phyloP scores from a whole-genome alignment of 1,140 invertebrate genomes.

The Cherax quadricarinatus region DNA sequence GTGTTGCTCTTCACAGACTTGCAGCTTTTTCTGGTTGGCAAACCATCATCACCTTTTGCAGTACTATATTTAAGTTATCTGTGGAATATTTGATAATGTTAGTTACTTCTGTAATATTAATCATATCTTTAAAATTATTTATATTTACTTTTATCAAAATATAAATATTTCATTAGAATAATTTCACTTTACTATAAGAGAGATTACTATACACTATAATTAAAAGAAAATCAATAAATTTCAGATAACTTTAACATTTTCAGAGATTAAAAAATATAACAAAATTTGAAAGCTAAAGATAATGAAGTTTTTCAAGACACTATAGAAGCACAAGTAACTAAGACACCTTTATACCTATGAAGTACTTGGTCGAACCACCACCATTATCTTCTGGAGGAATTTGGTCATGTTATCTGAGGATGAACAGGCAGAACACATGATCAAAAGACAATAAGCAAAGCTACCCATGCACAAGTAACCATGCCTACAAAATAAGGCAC shows the following conservation, averaged over 20 bases:
- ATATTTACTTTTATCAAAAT: neutral
- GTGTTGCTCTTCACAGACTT: conserved; percentile 34
- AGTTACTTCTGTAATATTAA: neutral
- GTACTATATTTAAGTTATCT: conserved; percentile 10
- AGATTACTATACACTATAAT: neutral
- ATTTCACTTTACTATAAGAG: neutral
- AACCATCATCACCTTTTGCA: conserved; percentile 57
- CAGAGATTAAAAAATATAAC: neutral
- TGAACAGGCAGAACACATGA: conserved; percentile 27
- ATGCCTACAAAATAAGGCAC: neutral
- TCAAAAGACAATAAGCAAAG: conserved; percentile 23
- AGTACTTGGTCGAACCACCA: conserved; percentile 47
- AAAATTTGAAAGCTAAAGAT: neutral
- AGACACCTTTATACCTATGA: conserved; percentile 42
- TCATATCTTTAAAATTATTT: neutral
- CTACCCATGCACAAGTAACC: neutral
- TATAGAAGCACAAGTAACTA: neutral
- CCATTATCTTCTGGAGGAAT: conserved; percentile 41
- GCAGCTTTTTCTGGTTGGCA: conserved; percentile 49
- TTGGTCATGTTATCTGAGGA: conserved; percentile 45
- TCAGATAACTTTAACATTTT: neutral
- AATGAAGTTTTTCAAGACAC: neutral
- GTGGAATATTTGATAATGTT: neutral
- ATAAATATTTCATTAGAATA: neutral
- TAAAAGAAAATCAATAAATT: neutral